Base-by-base conservation (phyloP, 1,140 invertebrate species). In the Matsumurasca onukii region DNA sequence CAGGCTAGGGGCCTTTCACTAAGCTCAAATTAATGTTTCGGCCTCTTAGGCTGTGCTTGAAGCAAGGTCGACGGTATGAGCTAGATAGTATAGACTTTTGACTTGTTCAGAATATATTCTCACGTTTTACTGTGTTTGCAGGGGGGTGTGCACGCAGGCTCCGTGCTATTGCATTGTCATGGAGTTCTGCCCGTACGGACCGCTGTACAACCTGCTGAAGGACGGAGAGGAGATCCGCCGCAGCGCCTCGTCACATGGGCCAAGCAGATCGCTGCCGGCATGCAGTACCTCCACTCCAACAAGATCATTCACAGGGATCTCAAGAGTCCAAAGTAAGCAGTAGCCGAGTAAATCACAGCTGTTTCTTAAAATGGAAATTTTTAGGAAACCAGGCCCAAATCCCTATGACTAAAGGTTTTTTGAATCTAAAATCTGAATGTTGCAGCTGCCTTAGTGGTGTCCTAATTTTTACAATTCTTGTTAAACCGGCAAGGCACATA, bases 231-330 rank as follows among this genome's bases (percentile, higher is more conserved):
- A 88, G 67, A 90, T 98, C 88, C 93, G 52, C 95, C 95, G 9
- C 82, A 85, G 39, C 86, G 91, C 76, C 86, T 98, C 39, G 87
- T 96, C 2, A 89, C 90, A 55, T 99, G 96, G 96, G 89, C 95
- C 2, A 95, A 94, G 78, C 94, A 98, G 81, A 98, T 99, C 67
- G 95, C 96, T 9, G 85, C 88, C 71, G 97, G 97, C 3, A 98
- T 99, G 97, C 88, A 92, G 74, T 98, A 98, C 82, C 83, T 99
- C 31, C 97, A 99, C 82, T 86, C 86, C 13, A 91, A 98, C 76
- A 98, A 98, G 82, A 98, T 99, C 71, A 98, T 99, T 77, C 97
- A 99, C 75, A 83, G 97, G 72, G 97, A 99, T 85, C 86, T 99
- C 27, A 97, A 96, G 81, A 96, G 93, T 81, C 94, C 93, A 34